These are phyloP conservation scores for Gobius niger DNA, from an alignment of 2,113 vertebrate species.

Conservation along the genomic window DNA sequence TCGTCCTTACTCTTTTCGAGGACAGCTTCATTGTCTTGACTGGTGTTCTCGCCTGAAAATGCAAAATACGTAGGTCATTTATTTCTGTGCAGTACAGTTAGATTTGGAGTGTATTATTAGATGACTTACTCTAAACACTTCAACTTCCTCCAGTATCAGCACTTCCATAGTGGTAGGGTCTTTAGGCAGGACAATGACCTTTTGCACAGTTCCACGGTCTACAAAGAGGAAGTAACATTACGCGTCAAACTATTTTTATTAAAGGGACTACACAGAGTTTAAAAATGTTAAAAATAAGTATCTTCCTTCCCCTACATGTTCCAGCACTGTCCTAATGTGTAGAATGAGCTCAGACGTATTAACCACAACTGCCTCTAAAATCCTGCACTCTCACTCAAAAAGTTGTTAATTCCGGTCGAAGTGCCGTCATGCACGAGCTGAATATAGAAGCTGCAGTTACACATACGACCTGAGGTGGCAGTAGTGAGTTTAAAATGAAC, in stretches of 20 bases:
- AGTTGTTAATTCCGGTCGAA: too few species aligned
- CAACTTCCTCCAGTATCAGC: slow-evolving; percentile 82
- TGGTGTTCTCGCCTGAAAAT: slow-evolving; percentile 72
- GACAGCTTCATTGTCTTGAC: slow-evolving; percentile 85
- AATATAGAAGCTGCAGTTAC: too few species aligned
- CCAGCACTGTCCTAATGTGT: too few species aligned
- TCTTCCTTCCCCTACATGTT: too few species aligned
- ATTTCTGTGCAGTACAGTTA: background rate
- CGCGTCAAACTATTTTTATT: background rate
- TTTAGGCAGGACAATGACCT: slow-evolving; percentile 83
- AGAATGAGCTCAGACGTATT: too few species aligned
- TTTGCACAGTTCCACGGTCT: slow-evolving; percentile 85
- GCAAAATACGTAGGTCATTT: background rate
- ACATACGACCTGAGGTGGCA: too few species aligned
- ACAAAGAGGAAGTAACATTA: background rate
- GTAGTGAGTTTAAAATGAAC: too few species aligned
- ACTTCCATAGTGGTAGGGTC: slow-evolving; percentile 79
- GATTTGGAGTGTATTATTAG: background rate
- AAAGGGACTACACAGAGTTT: too few species aligned
- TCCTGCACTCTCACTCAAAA: too few species aligned
- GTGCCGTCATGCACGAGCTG: too few species aligned
- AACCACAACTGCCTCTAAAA: too few species aligned
- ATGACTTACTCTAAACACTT: slow-evolving; percentile 79
- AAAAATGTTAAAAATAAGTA: too few species aligned
- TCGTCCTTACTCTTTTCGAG: slow-evolving; percentile 78